Conservation (phyloP, 2,797 vertebrate genomes). For the Micropoecilia bifurca region DNA sequence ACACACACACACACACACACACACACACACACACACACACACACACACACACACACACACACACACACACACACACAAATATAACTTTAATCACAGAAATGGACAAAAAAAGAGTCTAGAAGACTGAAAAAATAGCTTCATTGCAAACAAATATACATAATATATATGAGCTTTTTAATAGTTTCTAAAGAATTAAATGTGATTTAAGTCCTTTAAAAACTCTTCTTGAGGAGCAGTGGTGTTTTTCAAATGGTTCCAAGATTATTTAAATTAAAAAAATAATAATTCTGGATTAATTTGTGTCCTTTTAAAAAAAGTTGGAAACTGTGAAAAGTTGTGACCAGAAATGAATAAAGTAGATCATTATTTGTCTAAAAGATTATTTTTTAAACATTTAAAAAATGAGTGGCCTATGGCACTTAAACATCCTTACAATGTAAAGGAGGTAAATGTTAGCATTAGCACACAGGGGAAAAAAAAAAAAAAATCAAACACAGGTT, state of each 20-base stretch:
- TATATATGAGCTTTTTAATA: too few species aligned
- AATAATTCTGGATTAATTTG: background rate
- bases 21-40: slow-evolving; percentile 4
- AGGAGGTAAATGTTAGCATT: background rate
- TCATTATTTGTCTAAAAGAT: background rate
- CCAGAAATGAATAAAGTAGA: background rate
- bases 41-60: slow-evolving; percentile 23
- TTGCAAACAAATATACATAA: background rate
- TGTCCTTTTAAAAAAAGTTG: too few species aligned
- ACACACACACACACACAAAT: background rate
- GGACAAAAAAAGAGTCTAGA: background rate
- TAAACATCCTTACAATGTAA: background rate
- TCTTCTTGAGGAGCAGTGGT: background rate
- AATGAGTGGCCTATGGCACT: background rate
- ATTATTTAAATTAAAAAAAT: background rate
- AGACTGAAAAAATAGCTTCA: background rate
- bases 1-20: too few species aligned
- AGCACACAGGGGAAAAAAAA: background rate
- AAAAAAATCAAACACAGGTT: background rate
- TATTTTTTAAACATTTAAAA: background rate
- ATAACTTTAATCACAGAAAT: background rate
- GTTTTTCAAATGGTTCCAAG: background rate
- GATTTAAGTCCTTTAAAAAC: too few species aligned
- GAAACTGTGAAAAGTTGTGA: background rate
- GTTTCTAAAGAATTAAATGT: background rate